phyloP scores from a whole-genome alignment of 2,797 vertebrate genomes.

The Valencia hispanica region DNA sequence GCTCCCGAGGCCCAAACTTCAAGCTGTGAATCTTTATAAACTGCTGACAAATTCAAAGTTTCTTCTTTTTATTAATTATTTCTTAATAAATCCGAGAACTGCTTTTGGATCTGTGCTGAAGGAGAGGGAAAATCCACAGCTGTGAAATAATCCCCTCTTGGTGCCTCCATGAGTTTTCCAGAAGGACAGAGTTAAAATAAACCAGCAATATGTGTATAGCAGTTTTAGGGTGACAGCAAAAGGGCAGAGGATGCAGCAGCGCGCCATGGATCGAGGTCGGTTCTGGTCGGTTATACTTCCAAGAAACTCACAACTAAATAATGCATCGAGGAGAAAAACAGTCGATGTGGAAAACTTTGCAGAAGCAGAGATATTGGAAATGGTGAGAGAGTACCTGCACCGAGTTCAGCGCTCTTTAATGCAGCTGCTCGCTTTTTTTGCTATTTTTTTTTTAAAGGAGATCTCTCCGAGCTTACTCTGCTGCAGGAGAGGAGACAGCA shows the following conservation, averaged over 20 bases:
- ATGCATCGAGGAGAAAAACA: background rate
- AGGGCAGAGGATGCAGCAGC: background rate
- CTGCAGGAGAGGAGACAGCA: constrained; percentile 28
- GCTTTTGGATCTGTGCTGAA: background rate
- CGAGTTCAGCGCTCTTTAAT: constrained; percentile 13
- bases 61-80: background rate
- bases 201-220: constrained; percentile 15
- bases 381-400: constrained; percentile 24
- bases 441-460: no score
- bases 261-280: background rate
- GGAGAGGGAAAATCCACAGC: constrained; percentile 16
- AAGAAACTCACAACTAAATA: background rate
- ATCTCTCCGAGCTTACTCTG: constrained; percentile 14
- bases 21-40: constrained; percentile 6
- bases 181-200: constrained; percentile 14
- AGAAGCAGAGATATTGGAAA: constrained; percentile 3
- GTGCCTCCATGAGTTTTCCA: background rate
- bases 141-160: constrained; percentile 5
- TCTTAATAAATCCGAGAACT: background rate
- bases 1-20: background rate
- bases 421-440: constrained; percentile 25
- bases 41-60: background rate
- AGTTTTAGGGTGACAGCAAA: constrained; percentile 5
- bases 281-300: background rate
- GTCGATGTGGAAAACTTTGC: background rate